Conservation (phyloP, 1,140 invertebrate species). For the Nylanderia fulva region DNA sequence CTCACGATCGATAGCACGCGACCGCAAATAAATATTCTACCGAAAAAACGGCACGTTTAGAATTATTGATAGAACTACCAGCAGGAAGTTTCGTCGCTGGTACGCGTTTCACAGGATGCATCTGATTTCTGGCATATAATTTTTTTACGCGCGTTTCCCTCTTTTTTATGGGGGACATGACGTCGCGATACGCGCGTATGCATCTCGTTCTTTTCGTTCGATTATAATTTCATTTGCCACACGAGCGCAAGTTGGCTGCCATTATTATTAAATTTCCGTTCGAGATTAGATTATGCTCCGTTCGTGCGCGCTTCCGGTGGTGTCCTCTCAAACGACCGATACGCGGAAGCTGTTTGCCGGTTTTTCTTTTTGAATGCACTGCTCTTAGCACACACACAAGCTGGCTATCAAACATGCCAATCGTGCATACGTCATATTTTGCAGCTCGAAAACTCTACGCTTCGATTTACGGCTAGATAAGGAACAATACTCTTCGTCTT, state of each 20-base stretch:
- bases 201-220: conserved; percentile 41
- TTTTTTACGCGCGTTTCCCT: not conserved
- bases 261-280: conserved; percentile 40
- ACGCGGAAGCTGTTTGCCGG: not conserved
- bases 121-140: conserved; percentile 43
- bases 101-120: conserved; percentile 9
- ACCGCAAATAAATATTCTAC: conserved; percentile 52
- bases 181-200: conserved; percentile 7
- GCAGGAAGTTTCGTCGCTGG: not conserved
- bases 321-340: not conserved
- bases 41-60: conserved; percentile 40
- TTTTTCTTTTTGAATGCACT: conserved; percentile 9
- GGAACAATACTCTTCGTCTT: conserved; percentile 53
- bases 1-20: conserved; percentile 50
- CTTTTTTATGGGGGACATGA: not conserved
- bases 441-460: not conserved
- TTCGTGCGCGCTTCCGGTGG: not conserved
- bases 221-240: conserved; percentile 48
- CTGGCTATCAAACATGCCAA: conserved; percentile 42
- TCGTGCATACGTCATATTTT: conserved; percentile 42
- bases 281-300: conserved; percentile 29
- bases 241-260: not conserved
- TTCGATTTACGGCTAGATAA: conserved; percentile 35
- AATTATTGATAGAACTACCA: conserved; percentile 47
- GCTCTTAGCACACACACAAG: not conserved